phyloP scores from a whole-genome alignment of 2,113 vertebrate species.

The Lucifuga dentata region DNA sequence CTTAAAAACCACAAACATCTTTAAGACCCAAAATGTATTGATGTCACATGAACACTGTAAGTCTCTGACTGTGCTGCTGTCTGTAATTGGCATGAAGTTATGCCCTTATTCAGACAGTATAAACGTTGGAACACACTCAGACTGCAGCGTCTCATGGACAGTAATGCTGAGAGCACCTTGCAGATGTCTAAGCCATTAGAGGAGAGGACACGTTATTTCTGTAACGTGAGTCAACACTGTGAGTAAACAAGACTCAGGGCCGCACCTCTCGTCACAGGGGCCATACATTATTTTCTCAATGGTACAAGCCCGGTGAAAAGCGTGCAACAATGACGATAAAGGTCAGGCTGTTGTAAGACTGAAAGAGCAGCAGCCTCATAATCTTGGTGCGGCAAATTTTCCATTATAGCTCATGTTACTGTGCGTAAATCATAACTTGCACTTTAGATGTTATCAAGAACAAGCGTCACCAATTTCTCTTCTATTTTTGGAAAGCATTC shows the following conservation, averaged over 20 bases:
- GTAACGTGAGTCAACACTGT: conserved; percentile 22
- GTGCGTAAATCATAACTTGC: conserved; percentile 13
- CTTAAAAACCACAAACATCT: no score
- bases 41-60: no score
- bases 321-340: conserved; percentile 43
- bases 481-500: neutral
- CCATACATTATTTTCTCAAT: conserved; percentile 6
- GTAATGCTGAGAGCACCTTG: conserved; percentile 43
- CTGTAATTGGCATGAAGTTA: neutral
- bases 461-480: no score
- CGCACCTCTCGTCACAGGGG: conserved; percentile 10
- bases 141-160: conserved; percentile 21
- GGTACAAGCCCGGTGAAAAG: conserved; percentile 11
- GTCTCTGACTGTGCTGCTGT: no score
- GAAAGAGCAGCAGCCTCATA: conserved; percentile 41
- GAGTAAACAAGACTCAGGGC: conserved; percentile 16
- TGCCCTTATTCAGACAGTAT: neutral
- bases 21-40: no score
- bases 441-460: neutral
- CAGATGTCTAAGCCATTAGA: conserved; percentile 26
- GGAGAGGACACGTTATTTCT: conserved; percentile 25
- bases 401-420: conserved; percentile 18
- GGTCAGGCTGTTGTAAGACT: conserved; percentile 62
- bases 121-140: conserved; percentile 8
- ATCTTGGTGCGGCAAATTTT: conserved; percentile 45